Conservation (phyloP, 2,888 invertebrate genomes). For the Drosophila kokeensis region DNA sequence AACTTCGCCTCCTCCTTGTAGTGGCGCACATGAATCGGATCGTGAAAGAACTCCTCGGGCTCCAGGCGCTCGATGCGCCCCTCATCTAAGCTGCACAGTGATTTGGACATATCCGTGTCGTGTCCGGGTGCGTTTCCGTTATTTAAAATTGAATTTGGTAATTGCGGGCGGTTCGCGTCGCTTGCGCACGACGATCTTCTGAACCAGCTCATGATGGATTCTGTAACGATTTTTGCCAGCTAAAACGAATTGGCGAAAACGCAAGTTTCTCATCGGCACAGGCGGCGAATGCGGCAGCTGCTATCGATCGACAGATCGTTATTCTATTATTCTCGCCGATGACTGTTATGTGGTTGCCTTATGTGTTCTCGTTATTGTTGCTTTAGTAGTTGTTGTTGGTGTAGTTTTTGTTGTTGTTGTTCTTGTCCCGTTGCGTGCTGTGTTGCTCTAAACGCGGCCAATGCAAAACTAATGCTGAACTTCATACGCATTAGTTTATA, state of each 20-base stretch:
- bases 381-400: slow-evolving; percentile 4
- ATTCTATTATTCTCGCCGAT: neutral
- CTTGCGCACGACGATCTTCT: slow-evolving; percentile 88
- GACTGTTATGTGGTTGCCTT: neutral
- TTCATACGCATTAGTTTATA: slow-evolving; percentile 79
- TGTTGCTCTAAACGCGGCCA: slow-evolving; percentile 77
- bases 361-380: neutral
- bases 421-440: slow-evolving; percentile 31
- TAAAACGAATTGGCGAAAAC: slow-evolving; percentile 87
- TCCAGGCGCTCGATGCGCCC: slow-evolving; percentile 78
- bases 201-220: slow-evolving; percentile 88
- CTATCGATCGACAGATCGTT: slow-evolving; percentile 24
- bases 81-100: slow-evolving; percentile 64
- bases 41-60: slow-evolving; percentile 84
- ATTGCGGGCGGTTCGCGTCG: slow-evolving; percentile 85
- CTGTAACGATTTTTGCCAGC: slow-evolving; percentile 88
- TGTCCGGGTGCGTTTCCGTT: neutral
- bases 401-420: neutral
- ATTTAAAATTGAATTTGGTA: neutral
- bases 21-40: slow-evolving; percentile 83
- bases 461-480: slow-evolving; percentile 81
- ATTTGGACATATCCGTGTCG: slow-evolving; percentile 52
- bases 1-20: slow-evolving; percentile 83
- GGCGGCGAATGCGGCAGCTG: slow-evolving; percentile 25
- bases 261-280: slow-evolving; percentile 87